Evolutionary conservation across 2,797 vertebrate genomes (phyloP).

Genomic region (Halcyon badia): DNA sequence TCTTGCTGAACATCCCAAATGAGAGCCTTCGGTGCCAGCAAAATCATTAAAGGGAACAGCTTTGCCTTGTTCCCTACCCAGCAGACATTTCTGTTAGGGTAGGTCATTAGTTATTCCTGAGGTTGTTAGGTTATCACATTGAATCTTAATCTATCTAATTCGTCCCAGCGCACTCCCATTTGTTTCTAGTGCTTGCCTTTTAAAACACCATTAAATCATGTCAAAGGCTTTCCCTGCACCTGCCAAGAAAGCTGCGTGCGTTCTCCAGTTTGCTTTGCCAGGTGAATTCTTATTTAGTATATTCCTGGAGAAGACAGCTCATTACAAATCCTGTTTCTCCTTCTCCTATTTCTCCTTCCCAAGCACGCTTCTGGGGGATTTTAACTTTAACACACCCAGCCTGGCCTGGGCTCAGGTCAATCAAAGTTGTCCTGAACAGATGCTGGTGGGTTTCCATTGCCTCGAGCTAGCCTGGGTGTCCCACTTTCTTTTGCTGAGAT

Average conservation of each 20-base stretch:
- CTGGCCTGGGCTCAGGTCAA: constrained; percentile 3
- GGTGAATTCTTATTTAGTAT: constrained; percentile 47
- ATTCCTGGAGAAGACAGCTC: constrained; percentile 41
- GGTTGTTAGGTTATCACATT: constrained; percentile 55
- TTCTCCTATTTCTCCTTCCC: constrained; percentile 42
- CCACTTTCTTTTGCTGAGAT: constrained; percentile 13
- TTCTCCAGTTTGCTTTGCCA: neutral
- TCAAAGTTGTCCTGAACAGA: neutral
- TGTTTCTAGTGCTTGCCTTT: constrained; percentile 59
- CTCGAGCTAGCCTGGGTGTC: neutral
- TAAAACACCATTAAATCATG: constrained; percentile 66
- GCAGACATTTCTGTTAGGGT: constrained; percentile 42
- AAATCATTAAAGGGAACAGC: constrained; percentile 46
- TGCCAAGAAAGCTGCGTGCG: constrained; percentile 47
- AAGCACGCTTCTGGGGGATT: neutral
- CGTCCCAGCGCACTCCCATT: constrained; percentile 49
- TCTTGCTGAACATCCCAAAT: constrained; percentile 32
- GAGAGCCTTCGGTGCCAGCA: constrained; percentile 41
- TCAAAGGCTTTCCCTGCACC: constrained; percentile 37
- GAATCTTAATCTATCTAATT: constrained; percentile 71
- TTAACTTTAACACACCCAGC: neutral
- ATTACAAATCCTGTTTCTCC: constrained; percentile 37
- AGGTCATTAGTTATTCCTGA: constrained; percentile 67
- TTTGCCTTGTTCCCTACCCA: constrained; percentile 36
- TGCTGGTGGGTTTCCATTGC: neutral